phyloP scores from a whole-genome alignment of 2,888 invertebrate species.

The Tetragonisca angustula region DNA sequence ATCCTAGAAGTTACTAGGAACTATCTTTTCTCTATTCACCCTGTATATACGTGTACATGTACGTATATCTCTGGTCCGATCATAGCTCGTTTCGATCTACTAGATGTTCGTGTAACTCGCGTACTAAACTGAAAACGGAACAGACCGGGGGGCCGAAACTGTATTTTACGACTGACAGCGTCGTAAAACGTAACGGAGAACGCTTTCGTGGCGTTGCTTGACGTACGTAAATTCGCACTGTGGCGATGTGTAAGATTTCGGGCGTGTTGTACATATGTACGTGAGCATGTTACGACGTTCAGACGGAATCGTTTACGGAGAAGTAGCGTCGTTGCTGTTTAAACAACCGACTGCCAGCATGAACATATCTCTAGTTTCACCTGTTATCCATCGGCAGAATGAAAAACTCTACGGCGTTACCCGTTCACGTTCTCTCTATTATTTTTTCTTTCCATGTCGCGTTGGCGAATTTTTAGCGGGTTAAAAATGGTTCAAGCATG shows the following conservation, averaged over 20 bases:
- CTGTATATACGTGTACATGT: too few relatives aligned
- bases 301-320: conserved; percentile 33
- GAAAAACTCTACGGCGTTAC: background rate
- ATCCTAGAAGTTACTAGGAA: too few relatives aligned
- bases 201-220: conserved; percentile 59
- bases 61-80: conserved; percentile 41
- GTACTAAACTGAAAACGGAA: conserved; percentile 57
- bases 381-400: background rate
- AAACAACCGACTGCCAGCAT: background rate
- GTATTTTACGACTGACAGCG: conserved; percentile 63
- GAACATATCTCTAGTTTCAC: background rate
- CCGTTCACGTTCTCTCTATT: too few relatives aligned
- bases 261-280: conserved; percentile 12
- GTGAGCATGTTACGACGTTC: background rate
- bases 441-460: too few relatives aligned
- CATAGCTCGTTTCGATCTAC: conserved; percentile 49
- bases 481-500: background rate
- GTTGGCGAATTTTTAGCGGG: background rate
- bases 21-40: too few relatives aligned
- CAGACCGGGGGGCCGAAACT: conserved; percentile 61
- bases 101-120: conserved; percentile 39
- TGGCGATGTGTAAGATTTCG: conserved; percentile 59
- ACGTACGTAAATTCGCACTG: conserved; percentile 61
- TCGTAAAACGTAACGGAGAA: conserved; percentile 71
- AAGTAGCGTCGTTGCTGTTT: conserved; percentile 23